Percentiles rank a stretch among this genome's conserved stretches.
phyloP scores from a whole-genome alignment of 2,888 invertebrate genomes.

The Scaeva pyrastri region DNA sequence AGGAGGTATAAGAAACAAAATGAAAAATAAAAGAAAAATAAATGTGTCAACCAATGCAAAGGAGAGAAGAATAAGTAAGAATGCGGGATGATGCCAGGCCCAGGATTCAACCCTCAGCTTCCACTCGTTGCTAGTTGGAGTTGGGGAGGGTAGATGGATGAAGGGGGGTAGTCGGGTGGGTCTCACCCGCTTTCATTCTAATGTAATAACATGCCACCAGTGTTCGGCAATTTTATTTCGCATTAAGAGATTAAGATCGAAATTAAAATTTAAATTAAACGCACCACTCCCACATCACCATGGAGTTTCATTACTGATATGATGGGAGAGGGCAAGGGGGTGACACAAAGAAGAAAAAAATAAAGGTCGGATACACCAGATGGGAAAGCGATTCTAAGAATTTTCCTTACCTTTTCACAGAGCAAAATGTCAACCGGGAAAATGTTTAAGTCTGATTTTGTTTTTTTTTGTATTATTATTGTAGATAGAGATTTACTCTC shows the following conservation, averaged over 20 bases:
- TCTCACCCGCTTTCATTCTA: slow-evolving; percentile 57
- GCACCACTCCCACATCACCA: slow-evolving; percentile 71
- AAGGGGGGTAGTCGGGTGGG: no score
- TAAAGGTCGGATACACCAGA: slow-evolving; percentile 38
- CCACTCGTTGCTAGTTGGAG: slow-evolving; percentile 11
- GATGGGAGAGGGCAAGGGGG: background rate
- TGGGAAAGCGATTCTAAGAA: slow-evolving; percentile 27
- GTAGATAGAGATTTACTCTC: background rate
- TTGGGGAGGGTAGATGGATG: no score
- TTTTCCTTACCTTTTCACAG: slow-evolving; percentile 1
- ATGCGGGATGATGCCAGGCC: slow-evolving; percentile 52
- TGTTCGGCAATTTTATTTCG: slow-evolving; percentile 83
- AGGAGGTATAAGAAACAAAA: slow-evolving; percentile 68
- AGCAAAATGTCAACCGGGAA: slow-evolving; percentile 1
- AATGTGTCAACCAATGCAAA: slow-evolving; percentile 72
- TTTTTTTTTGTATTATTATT: background rate
- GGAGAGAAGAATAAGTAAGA: slow-evolving; percentile 35
- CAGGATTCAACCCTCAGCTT: slow-evolving; percentile 38
- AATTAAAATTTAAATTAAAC: slow-evolving; percentile 84
- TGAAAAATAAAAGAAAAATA: slow-evolving; percentile 55
- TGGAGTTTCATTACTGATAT: background rate
- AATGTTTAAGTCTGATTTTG: slow-evolving; percentile 9
- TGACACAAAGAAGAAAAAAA: background rate
- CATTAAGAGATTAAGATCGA: slow-evolving; percentile 84
- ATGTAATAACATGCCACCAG: slow-evolving; percentile 80